These are phyloP conservation scores for Phrynocephalus guinanensis DNA, from an alignment of 2,797 vertebrate species.

Conservation along the genomic window DNA sequence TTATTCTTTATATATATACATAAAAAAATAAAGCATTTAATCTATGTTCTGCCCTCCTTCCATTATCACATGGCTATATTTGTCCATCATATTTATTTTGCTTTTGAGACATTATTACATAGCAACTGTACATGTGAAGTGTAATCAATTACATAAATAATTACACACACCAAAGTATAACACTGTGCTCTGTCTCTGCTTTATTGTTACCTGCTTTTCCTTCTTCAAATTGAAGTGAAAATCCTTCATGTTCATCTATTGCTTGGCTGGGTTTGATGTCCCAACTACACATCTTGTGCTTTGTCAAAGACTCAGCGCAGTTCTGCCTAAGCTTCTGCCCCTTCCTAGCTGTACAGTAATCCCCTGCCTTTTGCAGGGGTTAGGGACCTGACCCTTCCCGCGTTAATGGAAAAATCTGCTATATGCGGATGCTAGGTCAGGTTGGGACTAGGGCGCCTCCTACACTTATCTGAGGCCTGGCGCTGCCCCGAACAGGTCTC, in stretches of 20 bases:
- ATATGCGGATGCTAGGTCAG: too few species aligned
- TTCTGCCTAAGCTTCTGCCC: not conserved
- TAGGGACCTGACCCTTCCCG: too few species aligned
- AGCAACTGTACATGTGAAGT: not conserved
- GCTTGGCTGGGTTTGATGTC: not conserved
- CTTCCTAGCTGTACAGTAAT: too few species aligned
- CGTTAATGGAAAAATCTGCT: too few species aligned
- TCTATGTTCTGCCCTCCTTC: not conserved
- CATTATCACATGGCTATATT: too few species aligned
- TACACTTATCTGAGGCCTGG: too few species aligned
- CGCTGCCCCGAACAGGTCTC: too few species aligned
- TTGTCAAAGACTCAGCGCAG: not conserved
- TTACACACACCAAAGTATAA: too few species aligned
- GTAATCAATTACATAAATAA: not conserved
- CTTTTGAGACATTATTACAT: not conserved
- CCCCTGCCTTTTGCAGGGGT: too few species aligned
- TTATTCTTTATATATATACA: conserved; percentile 80
- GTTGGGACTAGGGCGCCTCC: too few species aligned
- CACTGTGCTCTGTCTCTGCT: not conserved
- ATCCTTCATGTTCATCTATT: not conserved
- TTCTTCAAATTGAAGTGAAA: not conserved
- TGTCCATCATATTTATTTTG: not conserved
- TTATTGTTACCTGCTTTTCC: not conserved
- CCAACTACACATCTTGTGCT: not conserved
- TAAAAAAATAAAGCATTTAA: conserved; percentile 63